A percentile compares a stretch with the other conserved stretches of the same genome.
phyloP scores from a whole-genome alignment of 92 coral and sea anemone species.

The Hydrozoanthus gracilis region DNA sequence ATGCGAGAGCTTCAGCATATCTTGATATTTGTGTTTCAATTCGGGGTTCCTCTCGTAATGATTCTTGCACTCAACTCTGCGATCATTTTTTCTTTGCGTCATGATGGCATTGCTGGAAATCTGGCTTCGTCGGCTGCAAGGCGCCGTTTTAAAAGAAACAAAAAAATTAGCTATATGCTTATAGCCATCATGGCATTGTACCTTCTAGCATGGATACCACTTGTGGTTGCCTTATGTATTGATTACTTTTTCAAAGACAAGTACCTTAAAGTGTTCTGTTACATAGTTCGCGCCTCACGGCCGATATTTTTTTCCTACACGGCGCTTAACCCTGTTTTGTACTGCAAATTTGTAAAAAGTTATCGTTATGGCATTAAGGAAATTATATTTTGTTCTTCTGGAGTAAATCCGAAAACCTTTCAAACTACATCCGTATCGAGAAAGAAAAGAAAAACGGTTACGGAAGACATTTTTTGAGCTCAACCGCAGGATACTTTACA shows the following conservation, averaged over 20 bases:
- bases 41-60: slow-evolving; percentile 61
- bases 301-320: slow-evolving; percentile 65
- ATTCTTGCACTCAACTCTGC: slow-evolving; percentile 62
- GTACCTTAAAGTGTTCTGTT: slow-evolving; percentile 30
- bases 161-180: slow-evolving; percentile 66
- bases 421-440: no score
- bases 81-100: slow-evolving; percentile 59
- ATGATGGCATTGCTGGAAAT: slow-evolving; percentile 47
- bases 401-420: neutral
- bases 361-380: slow-evolving; percentile 65
- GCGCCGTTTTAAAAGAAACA: slow-evolving; percentile 64
- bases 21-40: slow-evolving; percentile 63
- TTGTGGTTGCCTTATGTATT: slow-evolving; percentile 55
- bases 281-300: slow-evolving; percentile 40
- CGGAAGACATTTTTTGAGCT: no score
- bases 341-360: slow-evolving; percentile 60
- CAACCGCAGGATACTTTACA: no score
- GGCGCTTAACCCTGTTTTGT: slow-evolving; percentile 73
- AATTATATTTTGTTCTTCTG: neutral
- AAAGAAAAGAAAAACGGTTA: no score
- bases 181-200: slow-evolving; percentile 58
- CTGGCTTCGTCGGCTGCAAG: slow-evolving; percentile 32
- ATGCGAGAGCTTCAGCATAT: slow-evolving; percentile 21
- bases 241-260: slow-evolving; percentile 9
- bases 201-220: slow-evolving; percentile 68